Percentiles rank a stretch among this genome's conserved stretches.
Evolutionary conservation across 2,888 invertebrate genomes (phyloP).

Genomic region (Sarcophaga variegata): DNA sequence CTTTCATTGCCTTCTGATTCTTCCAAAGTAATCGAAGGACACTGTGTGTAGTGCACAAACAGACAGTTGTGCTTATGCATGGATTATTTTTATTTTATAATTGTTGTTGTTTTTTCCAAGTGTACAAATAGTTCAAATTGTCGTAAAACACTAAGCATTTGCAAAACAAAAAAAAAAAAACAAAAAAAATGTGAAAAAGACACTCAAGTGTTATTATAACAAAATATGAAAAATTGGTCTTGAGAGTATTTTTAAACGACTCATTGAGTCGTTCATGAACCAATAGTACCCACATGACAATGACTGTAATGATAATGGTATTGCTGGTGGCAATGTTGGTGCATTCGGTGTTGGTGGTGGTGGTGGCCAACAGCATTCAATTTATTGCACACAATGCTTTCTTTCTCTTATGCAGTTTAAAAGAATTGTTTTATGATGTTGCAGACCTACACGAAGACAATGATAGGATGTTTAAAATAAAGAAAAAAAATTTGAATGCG

Average conservation of each 20-base stretch:
- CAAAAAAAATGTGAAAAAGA: background rate
- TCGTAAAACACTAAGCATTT: background rate
- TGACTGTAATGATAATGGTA: no score
- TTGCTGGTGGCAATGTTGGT: background rate
- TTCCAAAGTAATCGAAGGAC: no score
- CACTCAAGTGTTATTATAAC: slow-evolving; percentile 46
- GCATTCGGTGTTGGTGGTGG: no score
- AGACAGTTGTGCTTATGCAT: background rate
- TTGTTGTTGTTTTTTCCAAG: slow-evolving; percentile 3
- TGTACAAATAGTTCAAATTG: background rate
- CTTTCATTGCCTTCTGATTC: no score
- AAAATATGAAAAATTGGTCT: slow-evolving; percentile 66
- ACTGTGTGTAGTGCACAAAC: no score
- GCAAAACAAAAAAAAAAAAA: background rate
- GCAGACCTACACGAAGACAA: background rate
- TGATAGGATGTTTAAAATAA: background rate
- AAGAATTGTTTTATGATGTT: background rate
- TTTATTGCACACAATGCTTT: background rate
- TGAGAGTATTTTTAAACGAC: slow-evolving; percentile 48
- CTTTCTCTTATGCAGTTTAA: background rate
- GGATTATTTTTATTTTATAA: slow-evolving; percentile 25
- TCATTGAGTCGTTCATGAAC: slow-evolving; percentile 39
- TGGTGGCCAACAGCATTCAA: slow-evolving; percentile 29
- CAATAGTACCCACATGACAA: slow-evolving; percentile 6
- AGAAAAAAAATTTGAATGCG: no score